Conservation (phyloP, 2,797 vertebrate species). For the Tokudaia muenninki region DNA sequence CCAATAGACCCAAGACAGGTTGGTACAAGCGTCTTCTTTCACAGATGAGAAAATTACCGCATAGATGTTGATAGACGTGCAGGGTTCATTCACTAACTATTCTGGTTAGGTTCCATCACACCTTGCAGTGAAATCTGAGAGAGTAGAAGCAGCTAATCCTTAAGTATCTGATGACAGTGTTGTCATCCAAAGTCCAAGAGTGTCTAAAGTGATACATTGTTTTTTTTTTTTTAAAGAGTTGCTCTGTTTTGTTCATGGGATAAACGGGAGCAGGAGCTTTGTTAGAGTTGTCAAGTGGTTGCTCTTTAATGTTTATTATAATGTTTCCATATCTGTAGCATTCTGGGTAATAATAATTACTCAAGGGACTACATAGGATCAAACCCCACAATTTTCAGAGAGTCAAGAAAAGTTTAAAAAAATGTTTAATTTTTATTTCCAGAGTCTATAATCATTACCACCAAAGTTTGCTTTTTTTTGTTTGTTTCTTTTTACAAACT, state of each 20-base stretch:
- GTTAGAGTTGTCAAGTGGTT: conserved; percentile 14
- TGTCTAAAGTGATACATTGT: neutral
- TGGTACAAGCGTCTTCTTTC: neutral
- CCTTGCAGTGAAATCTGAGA: neutral
- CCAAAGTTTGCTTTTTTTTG: neutral
- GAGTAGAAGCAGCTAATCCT: neutral
- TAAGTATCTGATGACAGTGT: neutral
- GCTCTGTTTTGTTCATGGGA: conserved; percentile 15
- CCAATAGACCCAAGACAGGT: neutral
- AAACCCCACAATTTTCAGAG: neutral
- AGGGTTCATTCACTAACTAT: neutral
- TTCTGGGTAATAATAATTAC: neutral
- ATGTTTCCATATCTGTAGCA: neutral
- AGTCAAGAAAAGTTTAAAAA: neutral
- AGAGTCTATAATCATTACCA: neutral
- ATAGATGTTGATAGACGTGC: neutral
- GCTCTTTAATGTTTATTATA: neutral
- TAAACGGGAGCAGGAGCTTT: neutral
- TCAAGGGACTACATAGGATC: neutral
- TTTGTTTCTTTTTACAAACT: neutral
- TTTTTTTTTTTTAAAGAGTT: neutral
- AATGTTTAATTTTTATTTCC: neutral
- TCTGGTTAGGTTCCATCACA: neutral
- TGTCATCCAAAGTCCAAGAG: neutral
- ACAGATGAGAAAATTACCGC: neutral